phyloP scores from a whole-genome alignment of 2,797 vertebrate genomes.

The Orientallactaga sibirica region DNA sequence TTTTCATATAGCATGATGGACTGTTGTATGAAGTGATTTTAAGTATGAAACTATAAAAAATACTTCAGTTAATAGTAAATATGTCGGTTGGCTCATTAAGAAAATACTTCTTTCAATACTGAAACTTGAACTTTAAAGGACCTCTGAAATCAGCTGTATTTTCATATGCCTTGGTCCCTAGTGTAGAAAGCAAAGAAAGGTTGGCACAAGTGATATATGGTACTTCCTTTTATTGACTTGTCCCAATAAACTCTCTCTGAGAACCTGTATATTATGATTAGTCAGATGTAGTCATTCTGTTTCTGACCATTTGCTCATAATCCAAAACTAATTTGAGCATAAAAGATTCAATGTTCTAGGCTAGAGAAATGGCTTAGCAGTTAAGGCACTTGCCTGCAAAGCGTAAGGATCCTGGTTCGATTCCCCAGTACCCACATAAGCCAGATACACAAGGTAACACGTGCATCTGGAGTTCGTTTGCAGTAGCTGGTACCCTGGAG shows the following conservation, averaged over 20 bases:
- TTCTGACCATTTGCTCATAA: neutral
- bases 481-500: too few species aligned
- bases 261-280: neutral
- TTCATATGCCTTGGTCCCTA: neutral
- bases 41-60: neutral
- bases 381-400: too few species aligned
- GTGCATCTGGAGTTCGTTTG: too few species aligned
- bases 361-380: too few species aligned
- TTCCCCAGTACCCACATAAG: too few species aligned
- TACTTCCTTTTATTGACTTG: too few species aligned
- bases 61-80: constrained; percentile 40
- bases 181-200: neutral
- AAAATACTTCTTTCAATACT: constrained; percentile 6
- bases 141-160: neutral
- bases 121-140: neutral
- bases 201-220: too few species aligned
- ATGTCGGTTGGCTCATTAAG: neutral
- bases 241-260: too few species aligned
- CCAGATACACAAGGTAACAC: too few species aligned
- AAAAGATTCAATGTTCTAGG: neutral
- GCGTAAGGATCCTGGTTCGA: too few species aligned
- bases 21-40: neutral
- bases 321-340: neutral
- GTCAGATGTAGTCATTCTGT: neutral
- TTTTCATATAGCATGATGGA: neutral